Base-by-base conservation (phyloP, 2,888 invertebrate species). In the Zaprionus lineosus region DNA sequence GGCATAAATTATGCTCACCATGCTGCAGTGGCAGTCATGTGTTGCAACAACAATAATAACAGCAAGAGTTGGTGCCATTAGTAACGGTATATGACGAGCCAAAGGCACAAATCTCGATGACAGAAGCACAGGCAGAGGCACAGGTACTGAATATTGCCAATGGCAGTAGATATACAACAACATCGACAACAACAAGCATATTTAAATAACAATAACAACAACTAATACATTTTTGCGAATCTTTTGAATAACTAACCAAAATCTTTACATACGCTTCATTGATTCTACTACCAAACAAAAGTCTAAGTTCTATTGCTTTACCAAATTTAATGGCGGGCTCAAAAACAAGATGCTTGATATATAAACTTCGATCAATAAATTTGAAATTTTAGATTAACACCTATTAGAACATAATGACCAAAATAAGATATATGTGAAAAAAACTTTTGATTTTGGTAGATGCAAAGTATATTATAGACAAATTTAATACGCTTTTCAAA, bases 1-100 rank as follows among this genome's bases (percentile, higher is more conserved):
- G 56, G 74, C 86, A 84, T 75, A 79, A 77, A 84, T 75, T 86
- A 78, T 82, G 84, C 69, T 82, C 44, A 43, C 46, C 34, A 53
- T 47, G 41, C 58, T 16, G 50, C 43, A 19, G 11, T 28, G 14
- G 39, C 60, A 18, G 11, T 19, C 44, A 44, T 56, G 46, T 59
- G 67, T 55, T 63, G 67, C 68, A 69, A 64, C 24, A 61, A 34
- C 29, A 41, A 62, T 18, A 43, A n/a, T 31, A 53, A 37, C 33
- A 44, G 8, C 44, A 40, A 12, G 24, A 34, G 53, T 65, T 57
- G 57, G 40, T 58, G 73, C 43, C 56, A 62, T 63, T 62, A 64
- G 47, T 74, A 77, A 81, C 77, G 74, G 74, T 68, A 64, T 40
- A 43, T 43, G 40, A 47, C 41, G 24, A 46, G 36, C 61, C 15